phyloP scores from a whole-genome alignment of 2,888 invertebrate species.

The Acanthosepion pharaonis region DNA sequence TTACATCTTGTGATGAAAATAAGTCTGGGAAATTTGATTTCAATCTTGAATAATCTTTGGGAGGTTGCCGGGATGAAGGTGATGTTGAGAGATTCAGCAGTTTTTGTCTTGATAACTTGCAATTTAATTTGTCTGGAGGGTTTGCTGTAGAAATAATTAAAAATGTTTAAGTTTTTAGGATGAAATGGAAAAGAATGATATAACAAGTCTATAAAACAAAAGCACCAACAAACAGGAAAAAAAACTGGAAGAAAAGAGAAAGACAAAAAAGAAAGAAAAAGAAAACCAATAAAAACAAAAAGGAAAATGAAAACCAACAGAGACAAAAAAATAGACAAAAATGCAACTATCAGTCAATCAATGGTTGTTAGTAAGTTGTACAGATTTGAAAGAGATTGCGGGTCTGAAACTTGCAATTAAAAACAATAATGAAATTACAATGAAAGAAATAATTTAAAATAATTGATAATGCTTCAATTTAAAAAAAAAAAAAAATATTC shows the following conservation, averaged over 20 bases:
- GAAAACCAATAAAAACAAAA: too few species aligned
- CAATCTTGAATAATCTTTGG: slow-evolving; percentile 38
- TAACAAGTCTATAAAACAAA: neutral
- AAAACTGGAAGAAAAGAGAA: neutral
- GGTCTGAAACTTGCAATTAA: too few species aligned
- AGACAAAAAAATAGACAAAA: too few species aligned
- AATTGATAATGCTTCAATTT: too few species aligned
- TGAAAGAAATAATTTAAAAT: too few species aligned
- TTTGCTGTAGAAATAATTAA: neutral
- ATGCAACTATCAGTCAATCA: too few species aligned
- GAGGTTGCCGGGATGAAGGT: slow-evolving; percentile 41
- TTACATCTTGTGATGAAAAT: slow-evolving; percentile 37
- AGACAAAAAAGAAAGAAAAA: too few species aligned
- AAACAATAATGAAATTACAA: too few species aligned
- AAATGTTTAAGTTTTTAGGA: neutral
- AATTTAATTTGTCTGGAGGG: slow-evolving; percentile 34
- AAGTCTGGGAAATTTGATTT: slow-evolving; percentile 42
- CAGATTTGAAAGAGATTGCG: too few species aligned
- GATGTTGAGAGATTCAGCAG: slow-evolving; percentile 40
- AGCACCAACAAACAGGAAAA: neutral
- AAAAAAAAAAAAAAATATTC: too few species aligned
- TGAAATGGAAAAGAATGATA: neutral
- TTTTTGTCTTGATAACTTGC: slow-evolving; percentile 43
- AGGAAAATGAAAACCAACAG: neutral
- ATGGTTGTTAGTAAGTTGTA: too few species aligned